Base-by-base conservation (phyloP, 2,888 invertebrate genomes). In the Auanema freiburgensis region DNA sequence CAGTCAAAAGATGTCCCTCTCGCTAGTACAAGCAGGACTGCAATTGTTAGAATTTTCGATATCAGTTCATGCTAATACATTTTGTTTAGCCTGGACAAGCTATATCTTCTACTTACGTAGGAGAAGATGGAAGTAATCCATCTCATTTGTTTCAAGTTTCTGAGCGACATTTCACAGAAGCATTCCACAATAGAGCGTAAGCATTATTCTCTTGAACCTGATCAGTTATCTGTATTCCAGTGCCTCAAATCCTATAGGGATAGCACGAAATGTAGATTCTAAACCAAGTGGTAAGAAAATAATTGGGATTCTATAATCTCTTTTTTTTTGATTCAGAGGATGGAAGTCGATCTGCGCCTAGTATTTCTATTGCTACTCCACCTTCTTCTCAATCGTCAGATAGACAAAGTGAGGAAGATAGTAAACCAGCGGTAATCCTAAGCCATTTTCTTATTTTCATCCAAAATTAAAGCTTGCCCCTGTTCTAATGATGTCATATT, bases 401-500 rank as follows among this genome's bases (percentile, higher is more conserved):
- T 1, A 52, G 62, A 33, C 33, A 33, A 33, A 8, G 33, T 2
- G 54, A 60, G 4, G 71, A 65, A 5, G 72, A 72, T 14, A 68
- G 69, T 33, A 71, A 65, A 57, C 75, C 74, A 46, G 74, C 74
- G 55, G 74, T 74, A 59, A 64, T 62, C 6, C 4, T 2, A 40
- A 25, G 41, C 14, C 14, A 8, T 3, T 5, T 46, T 10, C 46
- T 5, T 6, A 5, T 5, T 21, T 46, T 10, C 6, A 46, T 21
- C 3, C 5, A 10, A 46, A 46, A 10, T 65, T 76, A 65, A 69
- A 76, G 76, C 63, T 76, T 53, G 76, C 76, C 40, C 74, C 76
- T 41, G 74, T 74, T 58, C 65, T 76, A 55, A 80, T 80, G 80
- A 75, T 80, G 69, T 79, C 79, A 51, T 81, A 78, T 63, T 68